A percentile compares a stretch with the other conserved stretches of the same genome.
These are phyloP conservation scores for Conistra vaccinii DNA, from an alignment of 2,888 invertebrate genomes.

Conservation along the genomic window DNA sequence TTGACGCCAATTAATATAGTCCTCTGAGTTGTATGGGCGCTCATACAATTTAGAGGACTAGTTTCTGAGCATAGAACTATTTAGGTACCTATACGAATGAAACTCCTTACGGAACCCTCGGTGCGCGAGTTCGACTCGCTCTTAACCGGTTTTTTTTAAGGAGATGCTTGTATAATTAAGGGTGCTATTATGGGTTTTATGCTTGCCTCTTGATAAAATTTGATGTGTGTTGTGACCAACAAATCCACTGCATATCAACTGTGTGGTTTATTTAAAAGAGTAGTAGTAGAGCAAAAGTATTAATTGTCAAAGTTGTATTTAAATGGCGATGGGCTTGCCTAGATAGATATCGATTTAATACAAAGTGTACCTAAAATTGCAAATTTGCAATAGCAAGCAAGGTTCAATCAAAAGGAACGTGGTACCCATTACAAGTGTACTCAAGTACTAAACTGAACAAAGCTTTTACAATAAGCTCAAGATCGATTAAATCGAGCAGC, in stretches of 20 bases:
- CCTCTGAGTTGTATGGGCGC: too few species aligned
- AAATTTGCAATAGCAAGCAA: background rate
- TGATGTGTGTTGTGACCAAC: background rate
- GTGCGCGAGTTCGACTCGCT: too few species aligned
- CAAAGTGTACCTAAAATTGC: background rate
- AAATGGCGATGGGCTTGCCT: background rate
- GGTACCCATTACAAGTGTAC: background rate
- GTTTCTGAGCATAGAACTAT: too few species aligned
- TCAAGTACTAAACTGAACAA: background rate
- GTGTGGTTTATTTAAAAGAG: background rate
- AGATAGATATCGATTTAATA: background rate
- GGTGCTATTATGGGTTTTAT: background rate
- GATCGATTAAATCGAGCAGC: slow-evolving; percentile 2
- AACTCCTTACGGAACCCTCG: too few species aligned
- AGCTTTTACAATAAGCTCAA: slow-evolving; percentile 5
- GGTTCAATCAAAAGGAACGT: background rate
- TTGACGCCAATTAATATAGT: too few species aligned
- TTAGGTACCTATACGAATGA: too few species aligned
- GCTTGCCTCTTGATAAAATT: background rate
- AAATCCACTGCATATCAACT: background rate
- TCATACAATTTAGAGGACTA: too few species aligned
- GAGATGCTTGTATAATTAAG: slow-evolving; percentile 9
- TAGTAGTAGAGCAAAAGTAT: too few species aligned
- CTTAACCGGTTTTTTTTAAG: slow-evolving; percentile 31
- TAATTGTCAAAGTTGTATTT: background rate